These are phyloP conservation scores for Dendrolimus kikuchii DNA, from an alignment of 1,140 invertebrate genomes.

Conservation along the genomic window DNA sequence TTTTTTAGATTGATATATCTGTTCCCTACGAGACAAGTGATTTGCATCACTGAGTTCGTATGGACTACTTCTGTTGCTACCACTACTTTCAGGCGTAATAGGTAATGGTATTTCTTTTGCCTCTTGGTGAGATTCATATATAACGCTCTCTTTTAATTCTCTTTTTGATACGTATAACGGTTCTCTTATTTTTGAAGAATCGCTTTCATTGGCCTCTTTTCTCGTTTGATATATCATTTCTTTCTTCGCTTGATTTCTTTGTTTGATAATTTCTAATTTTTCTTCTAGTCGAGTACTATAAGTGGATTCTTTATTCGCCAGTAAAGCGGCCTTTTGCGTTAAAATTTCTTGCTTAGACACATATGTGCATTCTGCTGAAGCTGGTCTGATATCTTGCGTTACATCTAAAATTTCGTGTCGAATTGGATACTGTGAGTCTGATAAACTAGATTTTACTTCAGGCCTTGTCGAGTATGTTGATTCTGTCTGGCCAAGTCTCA, in stretches of 20 bases:
- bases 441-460: conserved; percentile 58
- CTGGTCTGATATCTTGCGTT: conserved; percentile 41
- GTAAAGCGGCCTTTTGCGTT: conserved; percentile 65
- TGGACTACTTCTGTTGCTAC: conserved; percentile 59
- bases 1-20: conserved; percentile 62
- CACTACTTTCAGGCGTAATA: conserved; percentile 33
- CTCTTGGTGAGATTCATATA: conserved; percentile 68
- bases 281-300: conserved; percentile 58
- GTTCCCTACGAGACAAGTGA: conserved; percentile 65
- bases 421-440: conserved; percentile 43
- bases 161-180: conserved; percentile 68
- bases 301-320: conserved; percentile 54
- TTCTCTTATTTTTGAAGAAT: conserved; percentile 54
- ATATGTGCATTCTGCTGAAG: conserved; percentile 63
- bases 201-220: conserved; percentile 63
- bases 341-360: conserved; percentile 69
- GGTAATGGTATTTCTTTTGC: conserved; percentile 44
- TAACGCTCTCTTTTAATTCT: conserved; percentile 66
- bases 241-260: conserved; percentile 69
- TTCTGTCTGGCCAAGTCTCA: conserved; percentile 49
- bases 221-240: conserved; percentile 69
- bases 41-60: conserved; percentile 69
- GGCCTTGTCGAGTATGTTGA: conserved; percentile 47
- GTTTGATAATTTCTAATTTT: conserved; percentile 68
- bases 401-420: conserved; percentile 40